Evolutionary conservation across 2,113 vertebrate genomes (phyloP), one percentile per base, ranked within the genome.

Genomic region (Aplodontia rufa): DNA sequence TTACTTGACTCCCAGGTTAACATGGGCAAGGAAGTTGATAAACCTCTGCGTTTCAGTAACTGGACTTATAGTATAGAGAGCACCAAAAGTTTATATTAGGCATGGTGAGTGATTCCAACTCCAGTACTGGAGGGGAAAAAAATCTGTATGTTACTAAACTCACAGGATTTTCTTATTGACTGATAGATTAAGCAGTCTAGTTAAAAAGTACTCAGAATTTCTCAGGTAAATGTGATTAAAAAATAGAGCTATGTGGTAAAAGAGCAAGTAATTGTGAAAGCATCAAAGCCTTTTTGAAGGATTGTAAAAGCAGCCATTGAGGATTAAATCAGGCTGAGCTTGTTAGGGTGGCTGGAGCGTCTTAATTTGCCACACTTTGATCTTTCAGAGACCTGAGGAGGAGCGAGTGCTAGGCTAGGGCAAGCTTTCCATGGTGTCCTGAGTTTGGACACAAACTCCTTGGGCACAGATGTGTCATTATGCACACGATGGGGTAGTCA

Each of bases 371-470:
- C 58, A 30, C 7, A 79, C 72, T 96, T 93, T 49, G 47, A 72
- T 91, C 45, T 85, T 88, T 49, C 42, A 53, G 53, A 90, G 53
- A 32, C 80, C 78, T 87, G 49, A 96, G 62, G 45, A 49, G 49
- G 12, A 72, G 12, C 3, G 16, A 80, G 32, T 14, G 11, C 17
- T 58, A 8, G 4, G 10, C 17, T 24, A 20, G 49, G 55, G 69
- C 17, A 66, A 30, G n/a, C 69, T 80, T 87, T n/a, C 72, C 40
- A 6, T 20, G 66, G 5, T 30, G 81, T 92, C 55, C 80, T 40
- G 28, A 35, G 45, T 76, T 66, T 40, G 6, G 22, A 88, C 8
- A 60, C 14, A n/a, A 66, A 62, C 13, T 72, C 64, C 40, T 45
- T 68, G 35, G 30, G 68, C 68, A 45, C 81, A 94, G 79, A 32